A percentile compares a stretch with the other conserved stretches of the same genome.
Conservation (phyloP, 2,888 invertebrate species). For the Acanthosepion pharaonis region DNA sequence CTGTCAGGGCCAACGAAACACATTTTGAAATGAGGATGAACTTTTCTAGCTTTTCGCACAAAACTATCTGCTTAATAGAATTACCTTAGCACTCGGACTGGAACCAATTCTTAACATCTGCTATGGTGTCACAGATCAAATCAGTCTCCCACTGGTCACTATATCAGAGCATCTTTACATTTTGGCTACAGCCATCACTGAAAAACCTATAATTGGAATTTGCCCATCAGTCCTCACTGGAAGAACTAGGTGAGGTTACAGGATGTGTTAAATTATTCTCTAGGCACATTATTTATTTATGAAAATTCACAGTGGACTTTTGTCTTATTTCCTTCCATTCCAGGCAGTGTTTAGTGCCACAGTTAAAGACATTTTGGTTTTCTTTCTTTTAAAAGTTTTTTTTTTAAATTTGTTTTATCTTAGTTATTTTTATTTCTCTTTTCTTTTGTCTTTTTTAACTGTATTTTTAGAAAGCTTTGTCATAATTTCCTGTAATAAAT, state of each 20-base stretch:
- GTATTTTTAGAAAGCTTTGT: too few species aligned
- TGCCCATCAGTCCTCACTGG: neutral
- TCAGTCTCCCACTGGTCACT: conserved; percentile 1
- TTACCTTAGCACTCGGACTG: conserved; percentile 7
- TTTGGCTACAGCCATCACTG: neutral
- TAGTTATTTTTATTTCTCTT: neutral
- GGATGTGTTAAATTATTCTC: neutral
- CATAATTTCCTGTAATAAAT: too few species aligned
- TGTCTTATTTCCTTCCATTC: neutral
- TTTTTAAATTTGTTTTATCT: neutral
- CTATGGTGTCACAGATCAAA: conserved; percentile 33
- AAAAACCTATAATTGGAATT: neutral
- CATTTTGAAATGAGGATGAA: conserved; percentile 33
- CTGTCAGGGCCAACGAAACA: conserved; percentile 25
- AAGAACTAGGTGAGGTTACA: neutral
- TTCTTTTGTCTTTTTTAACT: too few species aligned
- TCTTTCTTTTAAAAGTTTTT: neutral
- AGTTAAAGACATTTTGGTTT: neutral
- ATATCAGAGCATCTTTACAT: neutral
- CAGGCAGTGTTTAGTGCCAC: neutral
- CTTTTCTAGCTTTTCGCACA: neutral
- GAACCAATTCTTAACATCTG: conserved; percentile 17
- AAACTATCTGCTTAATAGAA: conserved; percentile 33
- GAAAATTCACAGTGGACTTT: neutral
- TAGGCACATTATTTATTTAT: neutral